These are phyloP conservation scores for Drosophila rhopaloa DNA, from an alignment of 1,140 invertebrate species.

Conservation along the genomic window DNA sequence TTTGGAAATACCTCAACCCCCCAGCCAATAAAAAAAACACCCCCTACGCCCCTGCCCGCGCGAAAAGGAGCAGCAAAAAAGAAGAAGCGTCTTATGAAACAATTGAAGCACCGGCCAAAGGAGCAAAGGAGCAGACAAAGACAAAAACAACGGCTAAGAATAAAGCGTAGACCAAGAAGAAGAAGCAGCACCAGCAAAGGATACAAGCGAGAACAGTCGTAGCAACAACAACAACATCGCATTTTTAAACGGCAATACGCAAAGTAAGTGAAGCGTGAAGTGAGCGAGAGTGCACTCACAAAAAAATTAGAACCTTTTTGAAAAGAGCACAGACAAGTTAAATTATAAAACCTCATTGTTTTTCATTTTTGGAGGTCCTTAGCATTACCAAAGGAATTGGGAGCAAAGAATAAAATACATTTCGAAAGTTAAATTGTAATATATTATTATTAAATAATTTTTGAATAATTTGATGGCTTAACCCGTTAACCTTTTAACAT, in stretches of 20 bases:
- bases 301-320: background rate
- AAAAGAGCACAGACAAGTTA: too few species aligned
- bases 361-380: too few species aligned
- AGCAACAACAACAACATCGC: conserved; percentile 50
- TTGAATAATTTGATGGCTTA: too few species aligned
- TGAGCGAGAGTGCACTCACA: conserved; percentile 2
- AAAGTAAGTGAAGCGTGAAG: conserved; percentile 72
- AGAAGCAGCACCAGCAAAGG: conserved; percentile 17
- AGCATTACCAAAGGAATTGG: too few species aligned
- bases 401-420: too few species aligned
- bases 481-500: too few species aligned
- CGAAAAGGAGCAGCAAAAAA: conserved; percentile 11
- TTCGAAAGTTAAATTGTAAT: too few species aligned
- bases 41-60: conserved; percentile 6
- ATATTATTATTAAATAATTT: too few species aligned
- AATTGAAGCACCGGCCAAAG: conserved; percentile 71
- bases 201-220: conserved; percentile 28
- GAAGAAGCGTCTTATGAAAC: conserved; percentile 71
- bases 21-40: conserved; percentile 1
- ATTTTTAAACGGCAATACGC: conserved; percentile 78
- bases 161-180: conserved; percentile 21
- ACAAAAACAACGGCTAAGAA: conserved; percentile 21
- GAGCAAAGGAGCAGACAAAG: conserved; percentile 48
- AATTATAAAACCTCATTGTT: too few species aligned
- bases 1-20: conserved; percentile 6